Evolutionary conservation across 2,888 invertebrate species (phyloP).

Genomic region (Apodemia duryi): DNA sequence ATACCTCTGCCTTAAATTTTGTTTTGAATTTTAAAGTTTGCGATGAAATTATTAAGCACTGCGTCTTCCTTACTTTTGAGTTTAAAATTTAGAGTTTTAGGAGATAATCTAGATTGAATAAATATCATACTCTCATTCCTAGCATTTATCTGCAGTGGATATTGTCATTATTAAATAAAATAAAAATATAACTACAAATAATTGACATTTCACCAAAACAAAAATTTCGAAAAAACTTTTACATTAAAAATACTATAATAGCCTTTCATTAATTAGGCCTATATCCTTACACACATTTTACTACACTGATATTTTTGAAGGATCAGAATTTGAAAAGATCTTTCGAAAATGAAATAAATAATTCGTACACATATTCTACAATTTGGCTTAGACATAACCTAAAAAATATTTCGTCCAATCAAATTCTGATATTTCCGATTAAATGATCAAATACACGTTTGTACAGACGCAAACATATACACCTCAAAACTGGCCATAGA

Average conservation of each 20-base stretch:
- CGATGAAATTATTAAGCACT: not conserved
- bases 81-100: not conserved
- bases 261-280: constrained; percentile 42
- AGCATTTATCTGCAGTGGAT: not conserved
- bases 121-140: not conserved
- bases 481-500: constrained; percentile 39
- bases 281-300: constrained; percentile 40
- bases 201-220: constrained; percentile 13
- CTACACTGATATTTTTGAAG: constrained; percentile 14
- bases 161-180: not conserved
- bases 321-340: constrained; percentile 14
- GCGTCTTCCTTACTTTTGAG: not conserved
- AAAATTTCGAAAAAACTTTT: not conserved
- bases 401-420: not conserved
- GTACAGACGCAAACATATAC: constrained; percentile 28
- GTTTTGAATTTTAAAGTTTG: no score
- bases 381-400: constrained; percentile 14
- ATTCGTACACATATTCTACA: constrained; percentile 14
- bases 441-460: constrained; percentile 18
- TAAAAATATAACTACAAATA: constrained; percentile 6
- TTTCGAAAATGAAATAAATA: constrained; percentile 13
- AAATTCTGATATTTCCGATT: constrained; percentile 10
- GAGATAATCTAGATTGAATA: not conserved
- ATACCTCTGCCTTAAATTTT: no score
- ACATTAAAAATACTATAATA: constrained; percentile 13